These are phyloP conservation scores for Xenopus tropicalis DNA, from an alignment of 2,113 vertebrate species.

Conservation along the genomic window DNA sequence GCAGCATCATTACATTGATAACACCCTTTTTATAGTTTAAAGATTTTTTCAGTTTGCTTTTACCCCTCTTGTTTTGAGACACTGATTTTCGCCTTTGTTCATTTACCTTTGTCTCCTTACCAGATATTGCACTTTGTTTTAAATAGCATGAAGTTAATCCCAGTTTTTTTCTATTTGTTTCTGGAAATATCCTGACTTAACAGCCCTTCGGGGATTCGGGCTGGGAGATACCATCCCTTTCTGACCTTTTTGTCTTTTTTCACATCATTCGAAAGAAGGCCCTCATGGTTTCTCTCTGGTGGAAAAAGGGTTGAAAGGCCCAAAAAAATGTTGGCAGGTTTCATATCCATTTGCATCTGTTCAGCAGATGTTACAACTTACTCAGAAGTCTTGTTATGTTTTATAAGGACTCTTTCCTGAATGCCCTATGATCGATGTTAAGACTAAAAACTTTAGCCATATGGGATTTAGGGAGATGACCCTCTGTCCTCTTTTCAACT, in stretches of 20 bases:
- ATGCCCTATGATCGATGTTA: conserved; percentile 67
- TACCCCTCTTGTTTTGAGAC: background rate
- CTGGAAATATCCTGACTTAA: conserved; percentile 37
- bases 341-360: conserved; percentile 63
- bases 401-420: conserved; percentile 50
- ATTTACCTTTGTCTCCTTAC: conserved; percentile 36
- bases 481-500: conserved; percentile 54
- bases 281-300: conserved; percentile 53
- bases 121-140: conserved; percentile 35
- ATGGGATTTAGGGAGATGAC: conserved; percentile 49
- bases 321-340: conserved; percentile 61
- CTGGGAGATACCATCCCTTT: conserved; percentile 46
- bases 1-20: no score
- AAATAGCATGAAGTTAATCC: conserved; percentile 32
- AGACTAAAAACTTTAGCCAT: conserved; percentile 54
- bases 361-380: conserved; percentile 68
- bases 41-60: background rate
- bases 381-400: conserved; percentile 55
- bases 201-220: conserved; percentile 28
- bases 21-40: no score
- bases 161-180: conserved; percentile 30
- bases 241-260: conserved; percentile 48
- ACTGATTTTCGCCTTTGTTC: conserved; percentile 51
- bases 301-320: conserved; percentile 63
- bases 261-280: conserved; percentile 49